Conservation (phyloP, 2,113 vertebrate genomes). For the Craseonycteris thonglongyai region DNA sequence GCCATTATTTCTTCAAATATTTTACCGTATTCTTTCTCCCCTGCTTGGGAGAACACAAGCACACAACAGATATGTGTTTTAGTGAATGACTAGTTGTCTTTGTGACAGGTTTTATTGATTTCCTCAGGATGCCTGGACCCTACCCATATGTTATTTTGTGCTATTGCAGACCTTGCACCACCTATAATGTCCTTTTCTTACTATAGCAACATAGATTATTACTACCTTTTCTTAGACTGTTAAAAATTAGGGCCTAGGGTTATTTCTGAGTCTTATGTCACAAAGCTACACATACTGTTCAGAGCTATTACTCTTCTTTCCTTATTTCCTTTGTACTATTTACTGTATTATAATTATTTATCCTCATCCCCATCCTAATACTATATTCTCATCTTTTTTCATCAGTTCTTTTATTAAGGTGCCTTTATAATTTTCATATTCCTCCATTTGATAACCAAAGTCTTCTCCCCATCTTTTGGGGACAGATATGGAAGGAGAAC, state of each 20-base stretch:
- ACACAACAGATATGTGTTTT: background rate
- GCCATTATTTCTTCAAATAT: background rate
- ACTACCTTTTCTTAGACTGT: background rate
- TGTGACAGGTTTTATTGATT: background rate
- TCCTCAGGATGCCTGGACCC: background rate
- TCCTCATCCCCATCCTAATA: background rate
- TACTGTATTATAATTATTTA: background rate
- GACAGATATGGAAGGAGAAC: background rate
- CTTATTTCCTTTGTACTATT: background rate
- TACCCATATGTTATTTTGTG: background rate
- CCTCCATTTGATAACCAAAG: background rate
- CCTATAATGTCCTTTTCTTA: background rate
- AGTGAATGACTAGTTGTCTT: conserved; percentile 9
- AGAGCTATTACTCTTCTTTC: background rate
- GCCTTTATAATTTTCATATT: background rate
- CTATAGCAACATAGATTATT: background rate
- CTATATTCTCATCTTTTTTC: background rate
- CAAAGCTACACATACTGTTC: background rate
- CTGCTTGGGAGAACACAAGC: background rate
- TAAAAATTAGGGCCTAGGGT: conserved; percentile 24
- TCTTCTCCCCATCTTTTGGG: background rate
- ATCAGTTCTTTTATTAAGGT: background rate
- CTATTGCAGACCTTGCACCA: background rate
- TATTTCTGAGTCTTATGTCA: background rate
- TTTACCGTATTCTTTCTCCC: background rate